A percentile compares a stretch with the other conserved stretches of the same genome.
Conservation (phyloP, 2,888 invertebrate genomes). For the Erynnis tages region DNA sequence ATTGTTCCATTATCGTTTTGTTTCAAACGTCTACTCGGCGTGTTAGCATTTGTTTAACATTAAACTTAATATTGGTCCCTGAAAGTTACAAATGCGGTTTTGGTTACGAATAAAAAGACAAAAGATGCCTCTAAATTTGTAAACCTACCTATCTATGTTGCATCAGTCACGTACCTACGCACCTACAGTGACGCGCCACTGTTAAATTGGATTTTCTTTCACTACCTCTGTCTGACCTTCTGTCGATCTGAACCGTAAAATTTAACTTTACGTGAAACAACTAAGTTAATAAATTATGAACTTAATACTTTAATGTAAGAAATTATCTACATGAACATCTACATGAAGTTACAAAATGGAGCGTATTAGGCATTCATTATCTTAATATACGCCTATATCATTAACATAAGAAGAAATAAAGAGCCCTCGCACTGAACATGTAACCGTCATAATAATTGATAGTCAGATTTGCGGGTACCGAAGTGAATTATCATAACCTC, state of each 20-base stretch:
- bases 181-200: background rate
- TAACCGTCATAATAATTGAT: constrained; percentile 67
- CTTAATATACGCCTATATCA: constrained; percentile 24
- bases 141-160: background rate
- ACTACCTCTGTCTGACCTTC: background rate
- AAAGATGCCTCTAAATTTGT: background rate
- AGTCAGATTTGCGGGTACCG: constrained; percentile 58
- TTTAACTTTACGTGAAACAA: constrained; percentile 6
- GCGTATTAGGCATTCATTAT: constrained; percentile 23
- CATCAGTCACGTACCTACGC: background rate
- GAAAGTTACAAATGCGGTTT: background rate
- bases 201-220: constrained; percentile 12
- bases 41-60: background rate
- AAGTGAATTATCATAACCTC: constrained; percentile 69
- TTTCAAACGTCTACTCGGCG: constrained; percentile 2
- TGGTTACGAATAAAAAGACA: background rate
- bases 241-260: constrained; percentile 3
- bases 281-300: constrained; percentile 14
- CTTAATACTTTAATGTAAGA: constrained; percentile 10
- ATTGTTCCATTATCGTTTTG: constrained; percentile 69
- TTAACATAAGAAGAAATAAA: constrained; percentile 27
- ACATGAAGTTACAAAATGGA: constrained; percentile 12
- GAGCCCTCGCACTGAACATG: constrained; percentile 44
- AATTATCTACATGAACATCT: constrained; percentile 1
- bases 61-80: constrained; percentile 1